phyloP scores from a whole-genome alignment of 2,888 invertebrate species.

The Tachina lurida region DNA sequence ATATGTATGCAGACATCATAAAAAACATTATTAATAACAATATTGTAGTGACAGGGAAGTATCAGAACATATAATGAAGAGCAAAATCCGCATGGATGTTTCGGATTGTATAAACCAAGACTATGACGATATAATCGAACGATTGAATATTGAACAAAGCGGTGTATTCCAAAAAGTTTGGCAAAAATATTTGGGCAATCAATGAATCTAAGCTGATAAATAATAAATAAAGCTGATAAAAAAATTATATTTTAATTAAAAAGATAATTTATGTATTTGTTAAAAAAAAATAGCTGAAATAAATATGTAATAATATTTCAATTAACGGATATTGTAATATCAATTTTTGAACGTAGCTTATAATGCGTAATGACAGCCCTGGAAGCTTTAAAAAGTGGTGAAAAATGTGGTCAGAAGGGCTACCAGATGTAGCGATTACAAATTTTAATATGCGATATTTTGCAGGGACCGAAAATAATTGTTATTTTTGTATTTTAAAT shows the following conservation, averaged over 20 bases:
- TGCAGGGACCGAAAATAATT: too few relatives aligned
- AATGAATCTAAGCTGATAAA: not conserved
- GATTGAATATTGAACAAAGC: slow-evolving; percentile 39
- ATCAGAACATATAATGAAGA: slow-evolving; percentile 47
- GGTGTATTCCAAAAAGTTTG: slow-evolving; percentile 32
- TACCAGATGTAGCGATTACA: too few relatives aligned
- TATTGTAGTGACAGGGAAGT: slow-evolving; percentile 48
- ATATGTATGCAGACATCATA: too few relatives aligned
- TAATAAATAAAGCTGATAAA: too few relatives aligned
- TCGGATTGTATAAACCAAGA: slow-evolving; percentile 40
- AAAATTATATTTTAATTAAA: not conserved
- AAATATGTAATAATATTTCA: not conserved
- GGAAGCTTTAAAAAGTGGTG: not conserved
- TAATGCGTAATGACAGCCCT: slow-evolving; percentile 5
- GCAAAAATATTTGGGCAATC: slow-evolving; percentile 18
- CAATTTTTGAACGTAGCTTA: not conserved
- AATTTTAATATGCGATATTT: too few relatives aligned
- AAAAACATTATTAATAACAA: too few relatives aligned
- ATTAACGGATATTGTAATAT: not conserved
- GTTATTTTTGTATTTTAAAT: too few relatives aligned
- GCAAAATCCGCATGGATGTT: slow-evolving; percentile 13
- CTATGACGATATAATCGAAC: slow-evolving; percentile 28
- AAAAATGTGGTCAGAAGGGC: too few relatives aligned
- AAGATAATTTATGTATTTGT: not conserved
- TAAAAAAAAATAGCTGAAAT: not conserved